Base-by-base conservation (phyloP, 2,888 invertebrate genomes). In the Tryphoninae sp. region DNA sequence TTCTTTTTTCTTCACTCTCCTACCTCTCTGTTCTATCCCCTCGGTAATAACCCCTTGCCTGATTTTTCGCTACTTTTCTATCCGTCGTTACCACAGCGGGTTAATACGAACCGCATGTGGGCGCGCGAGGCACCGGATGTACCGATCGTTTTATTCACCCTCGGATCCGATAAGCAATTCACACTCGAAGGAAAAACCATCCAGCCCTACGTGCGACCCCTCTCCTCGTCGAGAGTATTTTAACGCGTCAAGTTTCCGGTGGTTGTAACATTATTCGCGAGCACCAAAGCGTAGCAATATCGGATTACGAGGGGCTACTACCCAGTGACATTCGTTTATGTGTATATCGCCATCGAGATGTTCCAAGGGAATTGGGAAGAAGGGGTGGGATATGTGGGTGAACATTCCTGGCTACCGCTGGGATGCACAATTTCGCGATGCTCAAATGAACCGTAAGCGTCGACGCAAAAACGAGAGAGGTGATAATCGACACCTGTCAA, bases 131-230 rank as follows among this genome's bases (percentile, higher is more conserved):
- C 55, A 65, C 78, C 74, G 71, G 74, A 72, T 67, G 81, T 81
- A 73, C 68, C n/a, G 68, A 69, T 69, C 73, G 67, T 80, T 76
- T 33, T 42, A 65, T 55, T 33, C 81, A 77, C 68, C 45, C 59
- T 23, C 78, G 61, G 45, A 3, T 16, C 16, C 68, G 49, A 68
- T 62, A 67, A 51, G 19, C 68, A 68, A 61, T 73, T 65, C 42
- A 16, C 11, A 22, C 49, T 33, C 71, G 8, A n/a, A 4, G 9
- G 22, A 49, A 23, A 13, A 33, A 33, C 33, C 33, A 1, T 33
- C 58, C 45, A 65, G 23, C 55, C 58, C 33, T 42, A 49, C 7
- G 9, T 33, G 19, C 61, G 61, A 11, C 16, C 16, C 9, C n/a
- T 13, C 19, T 45, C 45, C 6, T 1, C 33, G 0, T 6, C 45